Percentiles rank a stretch among this genome's conserved stretches.
These are phyloP conservation scores for Rhinolophus sinicus DNA, from an alignment of 2,113 vertebrate species.

Conservation along the genomic window DNA sequence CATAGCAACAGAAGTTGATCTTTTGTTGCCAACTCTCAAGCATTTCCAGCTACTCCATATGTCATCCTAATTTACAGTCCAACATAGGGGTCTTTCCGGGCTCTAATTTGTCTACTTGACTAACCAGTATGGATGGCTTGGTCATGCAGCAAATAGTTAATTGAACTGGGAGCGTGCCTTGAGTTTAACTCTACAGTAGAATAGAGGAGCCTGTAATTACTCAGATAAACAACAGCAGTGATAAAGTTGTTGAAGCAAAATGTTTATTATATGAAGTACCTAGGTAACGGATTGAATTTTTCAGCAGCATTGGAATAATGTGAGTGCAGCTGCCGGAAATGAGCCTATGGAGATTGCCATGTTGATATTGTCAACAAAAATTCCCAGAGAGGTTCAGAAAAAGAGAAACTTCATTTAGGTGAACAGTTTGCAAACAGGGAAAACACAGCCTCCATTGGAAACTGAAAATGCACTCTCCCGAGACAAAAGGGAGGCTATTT, in stretches of 20 bases:
- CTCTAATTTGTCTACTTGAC: background rate
- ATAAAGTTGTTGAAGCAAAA: background rate
- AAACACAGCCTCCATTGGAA: background rate
- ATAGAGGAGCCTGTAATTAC: background rate
- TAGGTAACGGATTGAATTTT: background rate
- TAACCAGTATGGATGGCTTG: background rate
- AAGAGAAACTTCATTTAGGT: background rate
- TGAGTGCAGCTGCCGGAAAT: background rate
- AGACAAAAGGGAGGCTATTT: background rate
- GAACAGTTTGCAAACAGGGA: background rate
- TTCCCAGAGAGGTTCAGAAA: background rate
- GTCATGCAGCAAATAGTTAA: accelerated
- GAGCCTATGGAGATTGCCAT: too few species aligned
- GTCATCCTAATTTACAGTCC: background rate
- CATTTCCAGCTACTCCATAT: background rate
- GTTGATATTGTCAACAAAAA: too few species aligned
- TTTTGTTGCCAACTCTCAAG: background rate
- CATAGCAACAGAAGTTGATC: background rate
- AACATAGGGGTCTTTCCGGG: too few species aligned
- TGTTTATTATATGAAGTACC: background rate
- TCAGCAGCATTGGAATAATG: background rate
- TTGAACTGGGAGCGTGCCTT: accelerated
- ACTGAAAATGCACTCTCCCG: background rate
- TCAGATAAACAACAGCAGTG: background rate
- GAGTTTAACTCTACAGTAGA: background rate